Conservation (phyloP, 1,140 invertebrate genomes). For the Sitophilus oryzae region DNA sequence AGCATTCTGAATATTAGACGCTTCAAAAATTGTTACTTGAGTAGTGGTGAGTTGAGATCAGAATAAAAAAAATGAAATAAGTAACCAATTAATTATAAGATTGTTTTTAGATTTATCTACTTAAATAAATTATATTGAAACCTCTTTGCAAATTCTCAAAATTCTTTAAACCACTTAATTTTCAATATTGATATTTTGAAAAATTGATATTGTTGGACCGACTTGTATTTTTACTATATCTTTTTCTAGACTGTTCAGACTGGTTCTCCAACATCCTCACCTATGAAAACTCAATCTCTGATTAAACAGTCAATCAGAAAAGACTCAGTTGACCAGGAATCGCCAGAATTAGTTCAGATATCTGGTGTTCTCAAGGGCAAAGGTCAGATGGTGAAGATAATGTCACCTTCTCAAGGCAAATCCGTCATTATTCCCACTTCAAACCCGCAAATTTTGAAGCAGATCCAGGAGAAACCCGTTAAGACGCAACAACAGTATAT, state of each 20-base stretch:
- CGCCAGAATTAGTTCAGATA: conserved; percentile 14
- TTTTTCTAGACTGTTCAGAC: background rate
- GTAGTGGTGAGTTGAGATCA: too few relatives aligned
- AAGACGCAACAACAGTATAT: conserved; percentile 32
- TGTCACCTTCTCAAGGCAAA: conserved; percentile 39
- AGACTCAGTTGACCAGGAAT: conserved; percentile 9
- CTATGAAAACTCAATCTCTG: conserved; percentile 6
- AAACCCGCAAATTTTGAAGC: conserved; percentile 33
- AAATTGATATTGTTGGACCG: too few relatives aligned
- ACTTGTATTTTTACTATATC: too few relatives aligned
- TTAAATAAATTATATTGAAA: too few relatives aligned
- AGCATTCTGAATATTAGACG: too few relatives aligned
- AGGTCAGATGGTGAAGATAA: conserved; percentile 38
- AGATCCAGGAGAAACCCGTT: conserved; percentile 33
- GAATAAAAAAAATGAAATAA: too few relatives aligned
- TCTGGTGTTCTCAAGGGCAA: conserved; percentile 14
- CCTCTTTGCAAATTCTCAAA: too few relatives aligned
- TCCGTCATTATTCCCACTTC: conserved; percentile 38
- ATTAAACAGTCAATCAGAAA: conserved; percentile 4
- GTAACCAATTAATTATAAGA: too few relatives aligned
- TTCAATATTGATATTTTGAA: too few relatives aligned
- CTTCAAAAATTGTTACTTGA: too few relatives aligned
- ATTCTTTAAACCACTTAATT: too few relatives aligned
- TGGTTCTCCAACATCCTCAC: conserved; percentile 2
- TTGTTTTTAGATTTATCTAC: too few relatives aligned